Base-by-base conservation (phyloP, 1,140 invertebrate species). In the Ladona fulva region DNA sequence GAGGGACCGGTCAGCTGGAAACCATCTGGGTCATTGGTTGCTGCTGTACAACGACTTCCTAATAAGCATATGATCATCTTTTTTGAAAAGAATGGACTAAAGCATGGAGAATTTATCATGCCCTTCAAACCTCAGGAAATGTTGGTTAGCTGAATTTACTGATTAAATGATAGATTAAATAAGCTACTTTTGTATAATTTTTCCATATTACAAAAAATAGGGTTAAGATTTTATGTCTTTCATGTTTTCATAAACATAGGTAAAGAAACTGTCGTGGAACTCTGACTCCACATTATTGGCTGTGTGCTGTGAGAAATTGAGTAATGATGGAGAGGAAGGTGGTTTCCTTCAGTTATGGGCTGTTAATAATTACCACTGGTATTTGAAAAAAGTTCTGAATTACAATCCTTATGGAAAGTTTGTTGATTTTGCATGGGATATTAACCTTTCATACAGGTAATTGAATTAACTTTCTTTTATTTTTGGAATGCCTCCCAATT, bases 1-100 rank as follows among this genome's bases (percentile, higher is more conserved):
- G 91, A 93, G 80, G 83, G 89, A 74, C 85, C 88, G 14, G 82
- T 97, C 0, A 84, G 88, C 16, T 97, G 95, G 95, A 91, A 90
- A 81, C 94, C 94, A 5, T 89, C 89, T 78, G 94, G 94, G 73
- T 92, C 90, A 84, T 84, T 95, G 74, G 93, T 97, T 77, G 91
- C 93, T 0, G 87, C 90, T 14, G 89, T 91, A 1, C 92, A 94
- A 81, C 86, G 85, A 79, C 81, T 89, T 0, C 82, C 86, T 12
- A 89, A 91, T 77, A 92, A 93, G 82, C 91, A 92, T 82, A 87
- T 91, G n/a, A 86, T 97, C 42, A 86, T 91, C 12, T 91, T 97
- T 80, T 96, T 96, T 86, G 96, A 98, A 82, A 96, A 95, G 83
- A 98, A 98, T 89, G 96, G 96, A 7, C 85, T 97, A 16, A 90